Conservation (phyloP, 2,888 invertebrate species). For the Willowsia nigromaculata region DNA sequence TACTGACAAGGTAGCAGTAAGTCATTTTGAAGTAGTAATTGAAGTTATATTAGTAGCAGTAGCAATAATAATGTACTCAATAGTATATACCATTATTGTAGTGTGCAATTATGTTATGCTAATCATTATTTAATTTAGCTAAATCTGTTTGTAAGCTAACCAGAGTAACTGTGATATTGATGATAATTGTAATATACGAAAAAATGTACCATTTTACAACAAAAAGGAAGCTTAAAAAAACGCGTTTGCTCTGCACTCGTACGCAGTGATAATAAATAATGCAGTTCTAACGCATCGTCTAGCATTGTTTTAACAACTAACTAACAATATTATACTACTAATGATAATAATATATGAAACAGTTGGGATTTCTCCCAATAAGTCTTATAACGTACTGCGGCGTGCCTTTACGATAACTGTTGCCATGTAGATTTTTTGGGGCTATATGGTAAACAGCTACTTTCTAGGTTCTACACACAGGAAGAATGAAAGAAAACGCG, state of each 20-base stretch:
- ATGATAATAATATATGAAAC: conserved; percentile 51
- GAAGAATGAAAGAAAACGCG: conserved; percentile 30
- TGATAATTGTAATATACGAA: background rate
- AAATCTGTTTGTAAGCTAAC: background rate
- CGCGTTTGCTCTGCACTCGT: background rate
- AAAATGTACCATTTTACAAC: conserved; percentile 48
- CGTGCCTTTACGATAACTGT: conserved; percentile 53
- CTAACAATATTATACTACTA: conserved; percentile 18
- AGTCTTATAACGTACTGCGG: conserved; percentile 60
- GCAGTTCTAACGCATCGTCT: conserved; percentile 19
- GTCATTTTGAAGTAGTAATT: conserved; percentile 52
- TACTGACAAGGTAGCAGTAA: conserved; percentile 72
- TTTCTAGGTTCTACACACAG: conserved; percentile 38
- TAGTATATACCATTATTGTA: conserved; percentile 13
- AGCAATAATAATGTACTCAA: background rate
- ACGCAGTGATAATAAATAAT: conserved; percentile 43
- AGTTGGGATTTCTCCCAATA: conserved; percentile 54
- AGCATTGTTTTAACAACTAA: conserved; percentile 36
- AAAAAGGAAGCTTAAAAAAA: background rate
- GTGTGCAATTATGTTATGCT: background rate
- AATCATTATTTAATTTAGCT: conserved; percentile 1
- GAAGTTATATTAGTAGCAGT: background rate
- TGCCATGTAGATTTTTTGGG: conserved; percentile 4
- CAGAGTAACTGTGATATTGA: background rate
- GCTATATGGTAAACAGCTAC: background rate